Evolutionary conservation across 1,140 invertebrate species (phyloP), one percentile per base, ranked within the genome.

Genomic region (Dendroctonus ponderosae): DNA sequence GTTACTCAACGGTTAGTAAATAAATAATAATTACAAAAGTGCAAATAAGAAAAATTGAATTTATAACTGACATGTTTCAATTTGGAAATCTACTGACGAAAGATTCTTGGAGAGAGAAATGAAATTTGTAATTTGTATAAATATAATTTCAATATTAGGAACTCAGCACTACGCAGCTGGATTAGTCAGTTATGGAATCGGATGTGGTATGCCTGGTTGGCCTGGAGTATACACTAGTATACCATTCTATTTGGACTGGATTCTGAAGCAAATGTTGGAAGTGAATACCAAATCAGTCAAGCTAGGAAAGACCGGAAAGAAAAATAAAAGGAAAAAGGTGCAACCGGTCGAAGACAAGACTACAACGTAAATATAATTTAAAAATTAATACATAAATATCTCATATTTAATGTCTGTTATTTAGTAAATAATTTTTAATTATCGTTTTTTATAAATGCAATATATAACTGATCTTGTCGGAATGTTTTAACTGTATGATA

Each of bases 211-310:
- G 2, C 74, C 79, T 40, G 80, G 80, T 56, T 76, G 82, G 12
- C 85, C 86, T 0, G 85, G 84, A 3, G 82, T 88, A 6, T 88
- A 88, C 70, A 86, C 85, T 3, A 83, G 81, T 68, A 82, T 87
- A 6, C 78, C 75, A 51, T 72, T 79, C 53, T 87, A 86, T 66
- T 58, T 82, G 9, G 71, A 79, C 5, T 87, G 85, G 85, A 67
- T 71, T 12, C 54, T 65, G 41, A 14, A 40, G 3, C 40, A 70
- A 57, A 70, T 70, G 12, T 42, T 65, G 40, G 38, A 48, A 56
- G 51, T 63, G 5, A 68, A 37, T 43, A 15, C 37, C 2, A 42
- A 44, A 40, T 26, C 44, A 50, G 12, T 49, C 5, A 50, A 40
- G 46, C 48, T 49, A 50, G 7, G 11, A 6, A 56, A 56, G 53